Base-by-base conservation (phyloP, 2,113 vertebrate genomes). In the Caracal caracal region DNA sequence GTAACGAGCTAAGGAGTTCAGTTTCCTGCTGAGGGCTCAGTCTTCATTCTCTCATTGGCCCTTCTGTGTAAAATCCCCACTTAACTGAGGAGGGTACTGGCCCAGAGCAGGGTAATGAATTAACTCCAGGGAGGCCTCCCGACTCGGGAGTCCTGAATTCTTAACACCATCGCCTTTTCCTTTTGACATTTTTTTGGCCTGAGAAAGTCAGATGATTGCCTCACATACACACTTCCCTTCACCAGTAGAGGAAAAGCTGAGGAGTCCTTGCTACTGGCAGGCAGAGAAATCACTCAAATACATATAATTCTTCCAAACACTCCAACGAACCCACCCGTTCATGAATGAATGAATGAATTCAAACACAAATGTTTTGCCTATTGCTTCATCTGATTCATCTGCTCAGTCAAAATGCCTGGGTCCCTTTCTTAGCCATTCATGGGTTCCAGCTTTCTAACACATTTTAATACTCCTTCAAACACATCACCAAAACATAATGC, bases 291-390 rank as follows among this genome's bases (percentile, higher is more conserved):
- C 53, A 93, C 90, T 75, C 78, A 87, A 76, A 86, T 40, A 85
- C 9, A 51, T 35, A 22, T 22, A 79, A 71, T 40, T 90, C 40
- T 91, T 66, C 61, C 90, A 90, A 86, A 86, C 26, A 68, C 66
- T 68, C 59, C 68, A 43, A 70, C 2, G 49, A 86, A 89, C 37
- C 26, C 35, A 78, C 40, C 16, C 87, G 86, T 35, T 87, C 75
- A 70, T 68, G n/a, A 90, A 71, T 56, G 2, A 83, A 83, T 76
- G 16, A 61, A 84, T 78, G 19, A 66, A 95, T 76, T 95, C 81
- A 82, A 53, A 53, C 59, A 94, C 61, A 93, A 81, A 84, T 63
- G 37, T 22, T 86, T 93, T 90, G 37, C 61, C 73, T 86, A n/a
- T 89, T 85, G 73, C 86, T 93, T 70, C 80, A 17, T 51, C 51